Percentiles rank a stretch among this genome's conserved stretches.
These are phyloP conservation scores for Pissodes strobi DNA, from an alignment of 1,140 invertebrate genomes.

Conservation along the genomic window DNA sequence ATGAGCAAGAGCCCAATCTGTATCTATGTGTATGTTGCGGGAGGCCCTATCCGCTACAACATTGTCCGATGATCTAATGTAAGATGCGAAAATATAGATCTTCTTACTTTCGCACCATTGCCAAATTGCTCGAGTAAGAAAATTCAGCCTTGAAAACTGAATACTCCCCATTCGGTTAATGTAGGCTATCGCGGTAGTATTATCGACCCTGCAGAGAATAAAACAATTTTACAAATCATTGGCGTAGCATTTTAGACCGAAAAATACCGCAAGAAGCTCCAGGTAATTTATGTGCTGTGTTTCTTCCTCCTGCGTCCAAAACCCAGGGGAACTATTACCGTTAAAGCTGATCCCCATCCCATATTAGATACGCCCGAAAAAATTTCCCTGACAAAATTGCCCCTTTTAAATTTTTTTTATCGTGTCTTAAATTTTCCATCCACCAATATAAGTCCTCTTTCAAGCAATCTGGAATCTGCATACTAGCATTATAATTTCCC, in stretches of 20 bases:
- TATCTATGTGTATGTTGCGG: constrained; percentile 30
- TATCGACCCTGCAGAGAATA: constrained; percentile 42
- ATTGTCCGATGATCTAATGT: constrained; percentile 39
- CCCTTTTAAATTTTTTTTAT: neutral
- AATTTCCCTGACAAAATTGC: neutral
- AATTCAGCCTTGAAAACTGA: constrained; percentile 23
- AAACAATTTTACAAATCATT: too few species aligned
- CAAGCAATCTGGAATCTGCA: neutral
- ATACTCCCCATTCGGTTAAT: neutral
- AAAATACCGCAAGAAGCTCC: constrained; percentile 43
- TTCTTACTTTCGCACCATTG: constrained; percentile 39
- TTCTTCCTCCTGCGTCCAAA: constrained; percentile 37
- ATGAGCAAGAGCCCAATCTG: constrained; percentile 25
- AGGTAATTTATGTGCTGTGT: constrained; percentile 45
- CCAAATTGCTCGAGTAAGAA: constrained; percentile 36
- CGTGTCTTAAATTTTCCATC: neutral
- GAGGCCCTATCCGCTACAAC: constrained; percentile 39
- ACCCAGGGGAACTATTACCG: constrained; percentile 25
- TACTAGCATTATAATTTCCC: constrained; percentile 1
- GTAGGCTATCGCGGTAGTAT: constrained; percentile 38
- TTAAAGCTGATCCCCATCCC: constrained; percentile 15
- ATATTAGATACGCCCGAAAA: constrained; percentile 5
- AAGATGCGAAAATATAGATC: constrained; percentile 41
- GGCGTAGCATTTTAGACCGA: constrained; percentile 23
- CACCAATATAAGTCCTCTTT: constrained; percentile 11